Base-by-base conservation (phyloP, 2,113 vertebrate genomes). In the Eulacestoma nigropectus region DNA sequence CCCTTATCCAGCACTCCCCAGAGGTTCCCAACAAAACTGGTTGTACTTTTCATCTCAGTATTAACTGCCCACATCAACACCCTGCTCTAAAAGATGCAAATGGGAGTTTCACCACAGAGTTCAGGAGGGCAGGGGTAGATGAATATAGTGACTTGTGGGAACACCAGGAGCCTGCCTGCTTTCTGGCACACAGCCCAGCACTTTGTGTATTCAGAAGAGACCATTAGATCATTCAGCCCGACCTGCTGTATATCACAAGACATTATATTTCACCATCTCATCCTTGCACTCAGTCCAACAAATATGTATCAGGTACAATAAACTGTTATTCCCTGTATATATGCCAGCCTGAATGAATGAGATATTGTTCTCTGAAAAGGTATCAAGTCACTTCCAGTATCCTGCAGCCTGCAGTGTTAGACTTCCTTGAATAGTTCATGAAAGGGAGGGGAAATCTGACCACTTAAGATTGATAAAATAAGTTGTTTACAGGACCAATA, bases 141-240 rank as follows among this genome's bases (percentile, higher is more conserved):
- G 82, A 85, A 84, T 69, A 69, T 10, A 78, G 77, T 4, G 35
- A 83, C 67, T 81, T 86, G 63, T 73, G 84, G 91, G 82, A 94
- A 90, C 35, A 70, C 50, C 50, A 90, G 87, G 87, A 95, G 90
- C 26, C 94, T 78, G 64, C 19, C 86, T 92, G 94, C 80, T 89
- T 94, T 91, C 87, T 95, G 93, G 94, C 91, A 92, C n/a, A 14
- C 14, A 84, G 90, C 90, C 93, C 75, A 93, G 87, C 52, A 83
- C 74, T 77, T 77, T 55, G 3, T 52, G 33, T 67, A 70, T 80
- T 86, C 63, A 80, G 62, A 62, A 70, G 55, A 87, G 70, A 87
- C 87, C 79, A 93, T 83, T 70, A 90, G 78, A 88, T 80, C 70
- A 78, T 72, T 94, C 74, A 96, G 52, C 44, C 79, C 10, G 26